A percentile compares a stretch with the other conserved stretches of the same genome.
phyloP scores from a whole-genome alignment of 2,797 vertebrate genomes.

The Poeciliopsis infans region DNA sequence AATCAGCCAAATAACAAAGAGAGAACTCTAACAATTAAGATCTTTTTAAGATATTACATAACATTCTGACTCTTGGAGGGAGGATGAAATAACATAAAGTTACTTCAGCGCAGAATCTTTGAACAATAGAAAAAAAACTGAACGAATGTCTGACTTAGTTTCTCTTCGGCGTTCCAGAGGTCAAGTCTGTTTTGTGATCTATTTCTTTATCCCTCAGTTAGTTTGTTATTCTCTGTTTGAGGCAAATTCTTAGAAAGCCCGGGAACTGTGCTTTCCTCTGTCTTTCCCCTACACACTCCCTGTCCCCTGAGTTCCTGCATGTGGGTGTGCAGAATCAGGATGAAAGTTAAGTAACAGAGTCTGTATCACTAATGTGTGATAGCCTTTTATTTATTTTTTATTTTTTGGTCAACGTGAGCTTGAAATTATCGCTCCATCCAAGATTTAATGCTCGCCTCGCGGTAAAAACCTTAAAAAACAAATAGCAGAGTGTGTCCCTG shows the following conservation, averaged over 20 bases:
- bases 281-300: constrained; percentile 22
- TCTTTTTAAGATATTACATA: neutral
- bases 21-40: neutral
- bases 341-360: neutral
- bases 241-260: constrained; percentile 18
- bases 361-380: constrained; percentile 10
- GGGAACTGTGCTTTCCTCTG: neutral
- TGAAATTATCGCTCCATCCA: neutral
- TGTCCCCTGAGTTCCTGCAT: constrained; percentile 17
- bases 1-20: neutral
- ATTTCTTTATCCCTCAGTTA: constrained; percentile 6
- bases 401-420: neutral
- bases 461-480: constrained; percentile 2
- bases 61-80: neutral
- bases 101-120: neutral
- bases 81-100: neutral
- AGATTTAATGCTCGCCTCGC: constrained; percentile 2
- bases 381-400: too few relatives aligned
- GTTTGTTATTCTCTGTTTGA: constrained; percentile 28
- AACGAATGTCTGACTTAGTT: neutral
- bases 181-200: neutral
- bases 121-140: neutral
- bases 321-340: constrained; percentile 28
- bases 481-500: constrained; percentile 21
- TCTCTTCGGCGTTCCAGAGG: neutral